A percentile compares a stretch with the other conserved stretches of the same genome.
Conservation (phyloP, 2,113 vertebrate genomes). For the Peromyscus polionotus region DNA sequence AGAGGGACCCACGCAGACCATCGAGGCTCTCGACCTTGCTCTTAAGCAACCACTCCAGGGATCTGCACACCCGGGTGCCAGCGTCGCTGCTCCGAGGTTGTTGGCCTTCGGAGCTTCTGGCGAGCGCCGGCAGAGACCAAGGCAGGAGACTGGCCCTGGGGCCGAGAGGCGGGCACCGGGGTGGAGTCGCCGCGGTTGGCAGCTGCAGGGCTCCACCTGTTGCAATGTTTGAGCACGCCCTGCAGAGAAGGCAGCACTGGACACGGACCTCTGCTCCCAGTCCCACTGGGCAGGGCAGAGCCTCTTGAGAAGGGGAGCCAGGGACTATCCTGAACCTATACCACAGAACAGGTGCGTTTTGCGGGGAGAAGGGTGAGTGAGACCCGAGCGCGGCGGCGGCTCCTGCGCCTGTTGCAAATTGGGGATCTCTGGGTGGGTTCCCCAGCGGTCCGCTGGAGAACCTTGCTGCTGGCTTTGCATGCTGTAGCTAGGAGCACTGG, state of each 20-base stretch:
- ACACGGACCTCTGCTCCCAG: background rate
- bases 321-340: background rate
- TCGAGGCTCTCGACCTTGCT: background rate
- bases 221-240: conserved; percentile 40
- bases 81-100: rapidly evolving
- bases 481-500: background rate
- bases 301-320: background rate
- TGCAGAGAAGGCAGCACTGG: background rate
- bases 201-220: conserved; percentile 73
- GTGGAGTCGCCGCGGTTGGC: background rate
- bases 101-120: rapidly evolving
- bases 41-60: rapidly evolving
- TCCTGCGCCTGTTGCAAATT: background rate
- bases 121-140: background rate
- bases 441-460: background rate
- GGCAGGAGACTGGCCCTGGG: rapidly evolving
- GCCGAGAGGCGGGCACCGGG: background rate
- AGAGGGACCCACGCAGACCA: background rate
- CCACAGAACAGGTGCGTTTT: background rate
- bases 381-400: background rate
- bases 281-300: background rate
- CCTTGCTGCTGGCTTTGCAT: background rate
- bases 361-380: background rate
- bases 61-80: rapidly evolving
- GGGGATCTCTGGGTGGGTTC: background rate